Evolutionary conservation across 2,888 invertebrate species (phyloP).

Genomic region (Leptarthrus brevirostris): DNA sequence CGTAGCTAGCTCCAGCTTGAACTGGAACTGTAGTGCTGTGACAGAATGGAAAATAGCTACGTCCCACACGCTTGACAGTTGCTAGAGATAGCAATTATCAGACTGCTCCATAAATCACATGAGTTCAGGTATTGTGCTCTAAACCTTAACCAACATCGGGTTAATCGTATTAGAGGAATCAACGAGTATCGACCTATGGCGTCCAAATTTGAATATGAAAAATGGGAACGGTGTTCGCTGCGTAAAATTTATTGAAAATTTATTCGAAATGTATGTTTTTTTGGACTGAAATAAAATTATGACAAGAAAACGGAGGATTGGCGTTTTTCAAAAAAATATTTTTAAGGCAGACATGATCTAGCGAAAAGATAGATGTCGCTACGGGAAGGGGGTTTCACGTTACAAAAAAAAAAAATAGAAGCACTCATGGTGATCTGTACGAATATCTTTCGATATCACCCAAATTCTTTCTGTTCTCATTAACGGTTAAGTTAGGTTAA

Average conservation of each 20-base stretch:
- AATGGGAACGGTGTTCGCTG: conserved; percentile 31
- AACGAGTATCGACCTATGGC: conserved; percentile 22
- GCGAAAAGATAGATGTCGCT: too few species aligned
- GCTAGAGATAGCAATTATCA: conserved; percentile 33
- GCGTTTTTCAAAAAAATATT: too few species aligned
- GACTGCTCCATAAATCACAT: conserved; percentile 24
- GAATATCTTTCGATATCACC: too few species aligned
- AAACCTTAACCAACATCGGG: background rate
- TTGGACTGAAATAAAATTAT: background rate
- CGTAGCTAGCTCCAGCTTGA: too few species aligned
- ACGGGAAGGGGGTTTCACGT: too few species aligned
- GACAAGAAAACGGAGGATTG: too few species aligned
- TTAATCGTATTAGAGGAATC: conserved; percentile 29
- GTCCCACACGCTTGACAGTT: background rate
- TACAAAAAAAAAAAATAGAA: too few species aligned
- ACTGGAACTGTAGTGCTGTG: background rate
- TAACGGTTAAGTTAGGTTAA: too few species aligned
- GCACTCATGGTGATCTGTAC: too few species aligned
- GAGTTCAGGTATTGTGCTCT: background rate
- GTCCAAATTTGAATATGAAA: conserved; percentile 42
- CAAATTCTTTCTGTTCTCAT: too few species aligned
- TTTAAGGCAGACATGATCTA: too few species aligned
- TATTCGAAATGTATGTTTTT: background rate
- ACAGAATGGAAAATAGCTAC: background rate
- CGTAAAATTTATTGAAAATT: conserved; percentile 37